Conservation (phyloP, 2,888 invertebrate genomes). For the Lathronympha strigana region DNA sequence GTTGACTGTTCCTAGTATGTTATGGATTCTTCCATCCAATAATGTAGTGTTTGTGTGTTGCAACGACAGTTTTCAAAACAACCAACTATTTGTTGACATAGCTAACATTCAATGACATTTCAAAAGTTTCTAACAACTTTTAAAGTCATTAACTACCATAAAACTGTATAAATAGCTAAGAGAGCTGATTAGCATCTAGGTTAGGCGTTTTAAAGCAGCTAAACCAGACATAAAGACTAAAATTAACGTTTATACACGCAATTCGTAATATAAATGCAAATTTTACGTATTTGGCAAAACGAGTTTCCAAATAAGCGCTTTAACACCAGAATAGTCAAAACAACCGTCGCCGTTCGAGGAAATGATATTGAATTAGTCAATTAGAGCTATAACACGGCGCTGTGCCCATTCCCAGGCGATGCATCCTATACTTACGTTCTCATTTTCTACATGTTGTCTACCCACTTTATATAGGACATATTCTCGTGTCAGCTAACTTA, state of each 20-base stretch:
- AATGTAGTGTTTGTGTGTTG: background rate
- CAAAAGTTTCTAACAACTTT: background rate
- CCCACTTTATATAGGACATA: conserved; percentile 11
- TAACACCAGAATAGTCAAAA: background rate
- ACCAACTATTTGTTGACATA: background rate
- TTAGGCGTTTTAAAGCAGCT: background rate
- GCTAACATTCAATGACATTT: background rate
- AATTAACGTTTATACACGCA: background rate
- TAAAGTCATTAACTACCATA: background rate
- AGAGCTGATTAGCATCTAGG: background rate
- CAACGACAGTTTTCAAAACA: background rate
- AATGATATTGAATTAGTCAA: conserved; percentile 35
- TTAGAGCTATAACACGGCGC: background rate
- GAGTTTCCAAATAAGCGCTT: conserved; percentile 8
- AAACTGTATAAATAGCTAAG: background rate
- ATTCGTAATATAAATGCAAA: conserved; percentile 3
- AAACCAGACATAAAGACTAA: background rate
- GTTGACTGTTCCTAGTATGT: background rate
- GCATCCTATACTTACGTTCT: background rate
- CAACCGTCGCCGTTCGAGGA: conserved; percentile 8
- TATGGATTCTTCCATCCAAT: background rate
- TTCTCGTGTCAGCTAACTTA: background rate
- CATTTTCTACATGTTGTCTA: background rate
- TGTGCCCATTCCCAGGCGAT: conserved; percentile 20
- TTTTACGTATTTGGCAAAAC: conserved; percentile 12